Evolutionary conservation across 2,888 invertebrate genomes (phyloP).

Genomic region (Dysmachus trigonus): DNA sequence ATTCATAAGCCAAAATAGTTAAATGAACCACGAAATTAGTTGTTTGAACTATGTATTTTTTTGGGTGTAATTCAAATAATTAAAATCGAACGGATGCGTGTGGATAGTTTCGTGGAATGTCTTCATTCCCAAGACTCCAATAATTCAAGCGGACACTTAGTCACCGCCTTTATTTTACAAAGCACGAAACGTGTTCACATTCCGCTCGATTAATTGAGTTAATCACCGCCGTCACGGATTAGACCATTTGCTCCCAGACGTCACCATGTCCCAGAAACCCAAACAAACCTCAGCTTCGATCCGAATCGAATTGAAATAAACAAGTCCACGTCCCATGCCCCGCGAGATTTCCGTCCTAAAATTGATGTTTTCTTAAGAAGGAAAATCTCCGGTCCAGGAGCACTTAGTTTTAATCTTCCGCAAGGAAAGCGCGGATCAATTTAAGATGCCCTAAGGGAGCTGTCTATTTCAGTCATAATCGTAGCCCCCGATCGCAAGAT

Average conservation of each 20-base stretch:
- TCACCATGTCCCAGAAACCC: not conserved
- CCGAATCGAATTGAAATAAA: not conserved
- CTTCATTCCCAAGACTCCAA: not conserved
- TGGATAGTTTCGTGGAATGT: not conserved
- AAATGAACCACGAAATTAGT: too few species aligned
- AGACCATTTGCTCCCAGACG: not conserved
- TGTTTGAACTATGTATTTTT: too few species aligned
- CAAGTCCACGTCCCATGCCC: not conserved
- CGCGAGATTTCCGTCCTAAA: not conserved
- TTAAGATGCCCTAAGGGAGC: not conserved
- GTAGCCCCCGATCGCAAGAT: not conserved
- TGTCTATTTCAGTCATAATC: not conserved
- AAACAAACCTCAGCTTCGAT: not conserved
- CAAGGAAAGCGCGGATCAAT: not conserved
- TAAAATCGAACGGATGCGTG: not conserved
- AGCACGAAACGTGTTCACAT: not conserved
- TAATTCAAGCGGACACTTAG: not conserved
- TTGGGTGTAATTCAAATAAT: not conserved
- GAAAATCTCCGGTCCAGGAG: not conserved
- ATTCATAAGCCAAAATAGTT: too few species aligned
- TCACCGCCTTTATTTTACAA: not conserved
- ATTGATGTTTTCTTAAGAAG: not conserved
- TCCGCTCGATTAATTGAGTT: not conserved
- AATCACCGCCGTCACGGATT: not conserved
- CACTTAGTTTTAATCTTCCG: not conserved